Percentiles rank a stretch among this genome's conserved stretches.
phyloP scores from a whole-genome alignment of 2,113 vertebrate species.

The Phainopepla nitens region DNA sequence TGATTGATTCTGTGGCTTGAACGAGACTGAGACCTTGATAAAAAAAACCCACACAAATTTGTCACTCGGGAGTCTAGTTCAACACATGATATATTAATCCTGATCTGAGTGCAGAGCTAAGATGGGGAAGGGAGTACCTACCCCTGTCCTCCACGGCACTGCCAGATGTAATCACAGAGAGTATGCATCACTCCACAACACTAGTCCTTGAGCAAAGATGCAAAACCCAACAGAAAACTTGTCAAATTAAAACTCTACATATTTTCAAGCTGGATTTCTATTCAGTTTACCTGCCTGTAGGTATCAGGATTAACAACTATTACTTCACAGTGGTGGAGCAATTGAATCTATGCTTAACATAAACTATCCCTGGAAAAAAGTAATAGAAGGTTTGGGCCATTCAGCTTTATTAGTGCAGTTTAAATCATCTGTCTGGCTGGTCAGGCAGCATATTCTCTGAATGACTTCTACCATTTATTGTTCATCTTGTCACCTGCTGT shows the following conservation, averaged over 20 bases:
- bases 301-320: neutral
- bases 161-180: neutral
- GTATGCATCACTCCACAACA: neutral
- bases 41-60: neutral
- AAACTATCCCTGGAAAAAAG: neutral
- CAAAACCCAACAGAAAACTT: neutral
- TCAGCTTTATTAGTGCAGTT: neutral
- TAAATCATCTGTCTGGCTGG: neutral
- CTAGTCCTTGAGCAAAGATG: neutral
- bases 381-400: neutral
- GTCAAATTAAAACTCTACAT: neutral
- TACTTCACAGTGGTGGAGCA: neutral
- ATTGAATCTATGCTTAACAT: neutral
- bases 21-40: neutral
- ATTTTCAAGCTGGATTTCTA: neutral
- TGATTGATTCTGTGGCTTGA: neutral
- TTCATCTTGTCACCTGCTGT: neutral
- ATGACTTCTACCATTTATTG: neutral
- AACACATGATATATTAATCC: neutral
- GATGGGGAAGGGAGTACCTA: neutral
- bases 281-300: neutral
- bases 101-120: neutral
- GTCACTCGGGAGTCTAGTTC: neutral
- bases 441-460: neutral
- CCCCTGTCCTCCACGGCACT: neutral